Evolutionary conservation across 2,888 invertebrate species (phyloP).

Genomic region (Platypus cylindrus): DNA sequence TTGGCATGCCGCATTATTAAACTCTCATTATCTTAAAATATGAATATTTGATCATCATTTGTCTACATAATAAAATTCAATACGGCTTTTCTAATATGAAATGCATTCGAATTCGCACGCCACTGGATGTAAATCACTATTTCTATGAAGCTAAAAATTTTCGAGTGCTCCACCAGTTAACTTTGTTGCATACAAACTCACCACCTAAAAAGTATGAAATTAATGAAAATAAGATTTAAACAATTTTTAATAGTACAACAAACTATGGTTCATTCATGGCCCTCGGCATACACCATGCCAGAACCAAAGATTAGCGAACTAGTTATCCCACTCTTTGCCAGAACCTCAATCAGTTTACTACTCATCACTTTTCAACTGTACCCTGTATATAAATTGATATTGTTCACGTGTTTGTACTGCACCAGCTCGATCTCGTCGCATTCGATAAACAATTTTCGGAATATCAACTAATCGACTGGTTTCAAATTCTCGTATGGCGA

Average conservation of each 20-base stretch:
- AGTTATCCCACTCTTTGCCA: too few relatives aligned
- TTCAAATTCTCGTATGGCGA: slow-evolving; percentile 77
- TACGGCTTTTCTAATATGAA: too few relatives aligned
- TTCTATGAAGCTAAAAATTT: slow-evolving; percentile 27
- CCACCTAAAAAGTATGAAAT: slow-evolving; percentile 60
- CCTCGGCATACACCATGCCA: too few relatives aligned
- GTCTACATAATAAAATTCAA: too few relatives aligned
- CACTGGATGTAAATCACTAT: too few relatives aligned
- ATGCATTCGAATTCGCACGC: too few relatives aligned
- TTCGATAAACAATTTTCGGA: slow-evolving; percentile 69
- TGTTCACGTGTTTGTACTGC: slow-evolving; percentile 85
- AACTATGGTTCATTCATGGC: background rate
- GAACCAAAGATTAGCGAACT: too few relatives aligned
- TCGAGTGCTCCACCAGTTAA: slow-evolving; percentile 61
- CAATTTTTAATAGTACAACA: slow-evolving; percentile 1
- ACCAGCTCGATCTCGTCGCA: slow-evolving; percentile 79
- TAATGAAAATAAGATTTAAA: slow-evolving; percentile 16
- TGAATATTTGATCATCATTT: too few relatives aligned
- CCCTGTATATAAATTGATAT: slow-evolving; percentile 86
- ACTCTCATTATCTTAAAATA: too few relatives aligned
- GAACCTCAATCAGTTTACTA: too few relatives aligned
- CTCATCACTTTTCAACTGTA: too few relatives aligned
- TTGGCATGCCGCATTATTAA: too few relatives aligned
- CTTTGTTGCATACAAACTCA: slow-evolving; percentile 74
- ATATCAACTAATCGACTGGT: slow-evolving; percentile 70